Evolutionary conservation across 2,797 vertebrate species (phyloP), one percentile per base, ranked within the genome.

Genomic region (Urophycis tenuis): DNA sequence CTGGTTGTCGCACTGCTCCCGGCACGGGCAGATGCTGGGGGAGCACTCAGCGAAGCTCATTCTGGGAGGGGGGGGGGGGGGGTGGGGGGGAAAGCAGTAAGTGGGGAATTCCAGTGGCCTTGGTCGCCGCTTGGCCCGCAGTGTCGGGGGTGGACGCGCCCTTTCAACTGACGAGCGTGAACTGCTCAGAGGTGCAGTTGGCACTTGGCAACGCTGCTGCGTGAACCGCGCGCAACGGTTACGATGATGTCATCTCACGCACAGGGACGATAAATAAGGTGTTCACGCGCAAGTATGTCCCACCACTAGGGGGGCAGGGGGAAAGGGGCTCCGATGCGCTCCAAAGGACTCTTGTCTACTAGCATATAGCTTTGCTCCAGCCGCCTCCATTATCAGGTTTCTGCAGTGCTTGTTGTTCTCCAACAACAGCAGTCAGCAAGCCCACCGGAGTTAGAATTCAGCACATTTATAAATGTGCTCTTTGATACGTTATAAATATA

Each of bases 1-100:
- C 91, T 99, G 98, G 89, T 99, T 99, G 88, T 96, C 95, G 79
- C 98, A 99, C 2, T 90, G 93, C 17, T 99, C 97, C 1, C 88
- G 91, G 9, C 95, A 96, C 0, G 98, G 97, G 77, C 98, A 99
- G 0, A 96, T 96, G 88, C 96, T 97, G 15, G 95, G 96, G 15
- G 96, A 97, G 72, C 97, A 99, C 86, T 99, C 97, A 0, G 98
- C 97, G 89, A 96, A 98, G 88, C 98, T 99, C 98, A 99, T 99
- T 90, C 98, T 99, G 41, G 79, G 14, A 29, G 36, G n/a, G 78
- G 72, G 75, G 14, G n/a, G 14, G n/a, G 5, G 1, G 5, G 14
- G n/a, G 14, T 19, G 5, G 1, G 5, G 14, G 14, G 69, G 69
- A 22, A n/a, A 7, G 60, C 6, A 11, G n/a, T 64, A n/a, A n/a